phyloP scores from a whole-genome alignment of 2,888 invertebrate species.

The Hypena proboscidalis region DNA sequence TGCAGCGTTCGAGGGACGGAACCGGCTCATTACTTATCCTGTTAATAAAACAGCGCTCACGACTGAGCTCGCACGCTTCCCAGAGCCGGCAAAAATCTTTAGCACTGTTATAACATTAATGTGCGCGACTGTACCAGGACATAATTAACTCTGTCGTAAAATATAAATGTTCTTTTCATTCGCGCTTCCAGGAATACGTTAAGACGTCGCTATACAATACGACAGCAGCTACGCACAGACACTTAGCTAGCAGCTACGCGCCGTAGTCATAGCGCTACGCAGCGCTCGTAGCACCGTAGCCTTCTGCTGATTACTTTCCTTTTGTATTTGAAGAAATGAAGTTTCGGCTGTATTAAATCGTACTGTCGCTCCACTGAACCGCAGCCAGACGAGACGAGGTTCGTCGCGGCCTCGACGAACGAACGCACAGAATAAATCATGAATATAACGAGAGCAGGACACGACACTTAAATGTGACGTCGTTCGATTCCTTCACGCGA shows the following conservation, averaged over 20 bases:
- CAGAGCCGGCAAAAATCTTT: not conserved
- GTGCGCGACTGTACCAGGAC: not conserved
- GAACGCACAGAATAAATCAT: no score
- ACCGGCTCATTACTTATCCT: conserved; percentile 10
- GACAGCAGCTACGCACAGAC: not conserved
- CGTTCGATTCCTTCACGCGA: no score
- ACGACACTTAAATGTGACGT: no score
- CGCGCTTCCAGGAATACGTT: not conserved
- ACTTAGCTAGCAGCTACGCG: conserved; percentile 1
- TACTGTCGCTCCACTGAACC: conserved; percentile 4
- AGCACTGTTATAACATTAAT: conserved; percentile 4
- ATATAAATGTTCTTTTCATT: not conserved
- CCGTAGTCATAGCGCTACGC: not conserved
- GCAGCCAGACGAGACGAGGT: not conserved
- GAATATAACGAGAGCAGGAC: no score
- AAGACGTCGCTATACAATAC: not conserved
- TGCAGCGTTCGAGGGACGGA: not conserved
- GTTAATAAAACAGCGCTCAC: conserved; percentile 11
- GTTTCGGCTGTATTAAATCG: conserved; percentile 18
- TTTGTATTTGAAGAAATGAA: conserved; percentile 27
- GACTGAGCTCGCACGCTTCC: not conserved
- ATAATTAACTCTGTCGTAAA: conserved; percentile 2
- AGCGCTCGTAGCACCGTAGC: not conserved
- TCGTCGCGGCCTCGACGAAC: no score
- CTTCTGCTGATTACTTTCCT: conserved; percentile 34